Conservation (phyloP, 2,797 vertebrate species). For the Neosalanx taihuensis region DNA sequence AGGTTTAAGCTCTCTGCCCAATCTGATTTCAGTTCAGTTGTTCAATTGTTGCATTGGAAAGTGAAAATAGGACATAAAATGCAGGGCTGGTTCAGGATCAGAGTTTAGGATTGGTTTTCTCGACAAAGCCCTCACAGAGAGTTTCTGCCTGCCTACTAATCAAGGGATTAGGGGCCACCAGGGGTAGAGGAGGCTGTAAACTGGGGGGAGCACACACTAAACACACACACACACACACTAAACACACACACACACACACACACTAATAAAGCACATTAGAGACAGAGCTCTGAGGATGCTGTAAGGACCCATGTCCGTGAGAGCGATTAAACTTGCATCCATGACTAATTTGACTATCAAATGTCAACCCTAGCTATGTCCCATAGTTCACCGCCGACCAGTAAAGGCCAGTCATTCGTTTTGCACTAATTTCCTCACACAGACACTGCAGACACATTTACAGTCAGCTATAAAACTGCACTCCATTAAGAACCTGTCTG, state of each 20-base stretch:
- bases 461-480: slow-evolving; percentile 65
- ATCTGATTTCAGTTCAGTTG: slow-evolving; percentile 42
- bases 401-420: slow-evolving; percentile 55
- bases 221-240: slow-evolving; percentile 32
- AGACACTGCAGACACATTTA: slow-evolving; percentile 66
- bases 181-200: slow-evolving; percentile 59
- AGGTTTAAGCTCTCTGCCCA: background rate
- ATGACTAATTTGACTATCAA: slow-evolving; percentile 72
- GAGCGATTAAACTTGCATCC: slow-evolving; percentile 60
- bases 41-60: slow-evolving; percentile 47
- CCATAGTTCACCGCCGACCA: slow-evolving; percentile 14
- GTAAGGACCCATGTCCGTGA: slow-evolving; percentile 20
- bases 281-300: slow-evolving; percentile 26
- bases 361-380: slow-evolving; percentile 60
- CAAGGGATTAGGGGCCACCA: slow-evolving; percentile 73
- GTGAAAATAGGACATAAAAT: slow-evolving; percentile 55
- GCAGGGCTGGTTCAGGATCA: slow-evolving; percentile 56
- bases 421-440: slow-evolving; percentile 52
- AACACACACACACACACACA: slow-evolving; percentile 28
- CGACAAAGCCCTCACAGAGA: slow-evolving; percentile 41
- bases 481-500: slow-evolving; percentile 50
- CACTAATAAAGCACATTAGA: slow-evolving; percentile 27
- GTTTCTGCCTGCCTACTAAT: slow-evolving; percentile 73
- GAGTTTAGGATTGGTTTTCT: slow-evolving; percentile 42
- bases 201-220: background rate